Percentiles rank a stretch among this genome's conserved stretches.
These are phyloP conservation scores for Anthrax anthrax DNA, from an alignment of 2,888 invertebrate genomes.

Conservation along the genomic window DNA sequence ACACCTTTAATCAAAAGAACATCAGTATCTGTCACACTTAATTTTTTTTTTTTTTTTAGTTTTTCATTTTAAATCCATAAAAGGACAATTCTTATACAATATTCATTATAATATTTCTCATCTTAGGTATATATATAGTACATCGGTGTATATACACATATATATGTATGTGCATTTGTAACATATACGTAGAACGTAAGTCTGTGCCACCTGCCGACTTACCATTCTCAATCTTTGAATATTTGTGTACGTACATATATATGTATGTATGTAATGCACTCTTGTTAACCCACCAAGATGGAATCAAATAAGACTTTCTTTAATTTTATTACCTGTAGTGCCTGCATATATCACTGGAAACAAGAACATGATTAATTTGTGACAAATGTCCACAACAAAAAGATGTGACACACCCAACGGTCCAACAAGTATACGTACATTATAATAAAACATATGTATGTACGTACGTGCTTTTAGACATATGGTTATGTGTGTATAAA, in stretches of 20 bases:
- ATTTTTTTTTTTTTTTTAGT: neutral
- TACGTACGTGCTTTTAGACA: neutral
- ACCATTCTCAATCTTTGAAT: conserved; percentile 6
- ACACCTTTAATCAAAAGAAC: neutral
- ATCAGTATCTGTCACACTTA: neutral
- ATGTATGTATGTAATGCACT: neutral
- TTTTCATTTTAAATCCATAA: neutral
- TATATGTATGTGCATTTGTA: too few relatives aligned
- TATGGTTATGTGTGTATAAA: too few relatives aligned
- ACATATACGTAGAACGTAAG: too few relatives aligned
- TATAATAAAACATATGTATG: neutral
- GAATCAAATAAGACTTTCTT: conserved; percentile 10
- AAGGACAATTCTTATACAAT: neutral
- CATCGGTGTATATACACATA: too few relatives aligned
- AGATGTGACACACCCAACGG: conserved; percentile 28
- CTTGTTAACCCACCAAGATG: conserved; percentile 4
- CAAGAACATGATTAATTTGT: conserved; percentile 34
- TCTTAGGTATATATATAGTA: neutral
- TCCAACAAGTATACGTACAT: conserved; percentile 2
- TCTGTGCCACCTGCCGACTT: conserved; percentile 6
- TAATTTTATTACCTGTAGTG: conserved; percentile 13
- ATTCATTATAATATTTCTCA: conserved; percentile 3
- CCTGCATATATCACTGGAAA: conserved; percentile 12
- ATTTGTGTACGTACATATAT: neutral
- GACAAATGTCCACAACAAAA: conserved; percentile 32